Base-by-base conservation (phyloP, 2,888 invertebrate genomes). In the Dastarcus helophoroides region DNA sequence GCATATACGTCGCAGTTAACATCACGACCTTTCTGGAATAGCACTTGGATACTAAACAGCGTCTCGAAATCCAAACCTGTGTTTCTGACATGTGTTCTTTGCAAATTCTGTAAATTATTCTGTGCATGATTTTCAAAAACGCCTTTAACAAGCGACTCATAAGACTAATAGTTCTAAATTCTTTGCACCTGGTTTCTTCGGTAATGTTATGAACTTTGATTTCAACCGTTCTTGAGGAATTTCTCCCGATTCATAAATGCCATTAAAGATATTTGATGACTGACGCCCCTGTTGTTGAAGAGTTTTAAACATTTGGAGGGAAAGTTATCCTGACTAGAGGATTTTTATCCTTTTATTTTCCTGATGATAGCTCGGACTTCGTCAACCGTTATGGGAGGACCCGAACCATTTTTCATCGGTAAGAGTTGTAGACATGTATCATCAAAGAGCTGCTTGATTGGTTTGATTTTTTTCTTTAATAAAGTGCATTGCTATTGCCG, bases 1-100 rank as follows among this genome's bases (percentile, higher is more conserved):
- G n/a, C n/a, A 19, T 19, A 19, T 19, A 19, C 19, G 8, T 19
- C 19, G 8, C 19, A 19, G 19, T 19, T 19, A 19, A 3, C 38
- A 31, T 31, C 35, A 27, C n/a, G 36, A 34, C 9, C 37, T 31
- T 9, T 37, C 15, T n/a, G n/a, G n/a, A n/a, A n/a, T n/a, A 38
- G 21, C 8, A 29, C n/a, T n/a, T n/a, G n/a, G n/a, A n/a, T n/a
- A n/a, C n/a, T n/a, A n/a, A n/a, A n/a, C n/a, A n/a, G 31, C 36
- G 19, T 28, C 26, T 19, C 28, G 10, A 16, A 38, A 38, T 5
- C 36, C 36, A 19, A 38, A 38, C n/a, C 30, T 38, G 39, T 10
- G 27, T 17, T 17, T 35, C 23, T n/a, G 26, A 10, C 14, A 30
- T 36, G 8, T 35, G 12, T 16, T 22, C 23, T 11, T 39, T 32